Percentiles rank a stretch among this genome's conserved stretches.
Evolutionary conservation across 2,888 invertebrate species (phyloP).

Genomic region (Drosophila paranaensis): DNA sequence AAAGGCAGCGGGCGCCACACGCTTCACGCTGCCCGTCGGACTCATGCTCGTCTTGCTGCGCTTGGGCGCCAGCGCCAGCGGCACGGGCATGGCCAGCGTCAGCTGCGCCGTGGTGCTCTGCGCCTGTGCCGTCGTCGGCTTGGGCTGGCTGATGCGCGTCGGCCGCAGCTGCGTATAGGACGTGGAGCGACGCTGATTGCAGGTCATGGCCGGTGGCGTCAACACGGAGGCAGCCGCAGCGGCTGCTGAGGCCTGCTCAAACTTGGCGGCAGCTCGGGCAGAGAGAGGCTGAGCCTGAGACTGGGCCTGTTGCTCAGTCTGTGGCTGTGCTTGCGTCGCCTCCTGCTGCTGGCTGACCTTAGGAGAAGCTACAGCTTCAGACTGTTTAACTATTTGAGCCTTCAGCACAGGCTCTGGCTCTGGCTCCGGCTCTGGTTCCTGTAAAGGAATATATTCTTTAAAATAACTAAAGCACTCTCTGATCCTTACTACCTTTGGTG

Average conservation of each 20-base stretch:
- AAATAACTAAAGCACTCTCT: accelerated
- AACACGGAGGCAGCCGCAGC: slow-evolving; percentile 17
- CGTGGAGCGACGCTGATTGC: slow-evolving; percentile 69
- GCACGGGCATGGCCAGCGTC: slow-evolving; percentile 66
- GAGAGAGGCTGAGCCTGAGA: background rate
- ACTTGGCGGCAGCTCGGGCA: background rate
- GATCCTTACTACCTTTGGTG: background rate
- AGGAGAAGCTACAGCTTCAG: background rate
- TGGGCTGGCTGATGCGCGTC: slow-evolving; percentile 65
- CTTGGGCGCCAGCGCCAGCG: slow-evolving; percentile 72
- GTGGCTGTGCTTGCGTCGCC: background rate
- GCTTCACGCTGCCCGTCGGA: slow-evolving; percentile 86
- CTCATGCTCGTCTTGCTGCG: slow-evolving; percentile 82
- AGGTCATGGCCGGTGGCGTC: slow-evolving; percentile 58
- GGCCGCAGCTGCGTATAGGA: slow-evolving; percentile 83
- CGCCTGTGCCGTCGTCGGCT: slow-evolving; percentile 63
- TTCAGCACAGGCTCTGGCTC: background rate
- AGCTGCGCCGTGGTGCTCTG: slow-evolving; percentile 68
- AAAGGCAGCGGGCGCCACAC: slow-evolving; percentile 89
- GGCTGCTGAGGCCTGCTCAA: background rate
- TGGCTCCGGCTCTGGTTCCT: background rate
- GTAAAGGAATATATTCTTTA: background rate
- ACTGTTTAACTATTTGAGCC: background rate
- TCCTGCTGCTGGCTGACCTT: background rate
- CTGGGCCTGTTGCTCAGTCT: background rate